Evolutionary conservation across 2,888 invertebrate species (phyloP), one percentile per base, ranked within the genome.

Genomic region (Thymelicus acteon): DNA sequence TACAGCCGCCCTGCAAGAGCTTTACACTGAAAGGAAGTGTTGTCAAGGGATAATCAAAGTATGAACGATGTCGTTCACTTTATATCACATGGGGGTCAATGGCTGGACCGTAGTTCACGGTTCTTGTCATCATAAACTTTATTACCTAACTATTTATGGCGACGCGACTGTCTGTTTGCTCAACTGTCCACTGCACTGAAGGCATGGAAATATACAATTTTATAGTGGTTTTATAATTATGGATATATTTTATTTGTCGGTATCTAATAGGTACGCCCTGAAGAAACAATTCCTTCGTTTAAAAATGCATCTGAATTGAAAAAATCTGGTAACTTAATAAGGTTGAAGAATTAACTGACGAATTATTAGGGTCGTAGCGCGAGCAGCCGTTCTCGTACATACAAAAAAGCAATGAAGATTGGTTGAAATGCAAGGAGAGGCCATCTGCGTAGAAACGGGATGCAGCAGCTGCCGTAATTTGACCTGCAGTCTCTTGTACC

Each of bases 51-150:
- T 90, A 87, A 91, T 89, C 89, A 86, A 88, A 85, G 78, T 87
- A 88, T 91, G 85, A 92, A 90, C 83, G 89, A 89, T 90, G 89
- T 88, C 87, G 83, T 90, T 89, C 89, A 88, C 84, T 86, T 81
- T 81, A 80, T 88, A 89, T 86, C 83, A 80, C 40, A 70, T 77
- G 78, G 82, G 80, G 90, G 88, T 91, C 90, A 86, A 84, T 88
- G 89, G 78, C 88, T 86, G 85, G 85, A 81, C 79, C 84, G 80
- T 83, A 61, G 88, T 85, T 86, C 86, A 87, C 75, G 80, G 81
- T 82, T 84, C 81, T 77, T 75, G 76, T 74, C 64, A 75, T 75
- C 73, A 73, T 78, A 68, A 72, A 67, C 24, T 67, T 72, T 72
- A 72, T 60, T 49, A 62, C 57, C 57, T 39, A 31, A 52, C 68